Percentiles rank a stretch among this genome's conserved stretches.
Evolutionary conservation across 2,797 vertebrate genomes (phyloP).

Genomic region (Ceryle rudis): DNA sequence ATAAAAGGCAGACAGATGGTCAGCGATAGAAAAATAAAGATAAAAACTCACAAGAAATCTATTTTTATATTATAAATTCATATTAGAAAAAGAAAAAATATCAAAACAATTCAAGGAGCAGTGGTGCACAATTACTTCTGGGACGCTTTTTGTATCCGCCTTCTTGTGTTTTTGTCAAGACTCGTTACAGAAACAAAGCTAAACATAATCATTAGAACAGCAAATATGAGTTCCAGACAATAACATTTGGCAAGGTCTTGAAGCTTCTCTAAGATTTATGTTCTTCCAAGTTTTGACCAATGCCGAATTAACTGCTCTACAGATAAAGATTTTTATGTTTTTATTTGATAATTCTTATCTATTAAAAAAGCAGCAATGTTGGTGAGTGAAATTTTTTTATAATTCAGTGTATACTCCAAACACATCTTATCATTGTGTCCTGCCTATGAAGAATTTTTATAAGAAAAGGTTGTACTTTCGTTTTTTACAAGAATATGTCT

Average conservation of each 20-base stretch:
- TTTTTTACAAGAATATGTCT: not conserved
- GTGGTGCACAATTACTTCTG: not conserved
- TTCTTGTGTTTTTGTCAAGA: not conserved
- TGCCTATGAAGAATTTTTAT: not conserved
- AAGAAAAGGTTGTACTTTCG: not conserved
- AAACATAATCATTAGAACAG: not conserved
- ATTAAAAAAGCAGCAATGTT: not conserved
- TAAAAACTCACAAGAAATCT: not conserved
- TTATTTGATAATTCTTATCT: not conserved
- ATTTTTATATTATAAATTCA: not conserved
- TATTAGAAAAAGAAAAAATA: not conserved
- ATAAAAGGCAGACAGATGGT: not conserved
- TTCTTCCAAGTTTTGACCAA: not conserved
- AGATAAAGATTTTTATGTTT: not conserved
- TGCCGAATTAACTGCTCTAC: not conserved
- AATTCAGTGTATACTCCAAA: not conserved
- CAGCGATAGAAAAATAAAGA: not conserved
- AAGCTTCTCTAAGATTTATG: not conserved
- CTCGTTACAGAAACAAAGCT: not conserved
- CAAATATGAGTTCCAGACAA: not conserved
- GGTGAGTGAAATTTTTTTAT: not conserved
- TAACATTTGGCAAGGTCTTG: not conserved
- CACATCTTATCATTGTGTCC: not conserved
- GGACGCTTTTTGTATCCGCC: not conserved
- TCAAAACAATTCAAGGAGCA: not conserved